Evolutionary conservation across 2,888 invertebrate genomes (phyloP).

Genomic region (Metalampra italica): DNA sequence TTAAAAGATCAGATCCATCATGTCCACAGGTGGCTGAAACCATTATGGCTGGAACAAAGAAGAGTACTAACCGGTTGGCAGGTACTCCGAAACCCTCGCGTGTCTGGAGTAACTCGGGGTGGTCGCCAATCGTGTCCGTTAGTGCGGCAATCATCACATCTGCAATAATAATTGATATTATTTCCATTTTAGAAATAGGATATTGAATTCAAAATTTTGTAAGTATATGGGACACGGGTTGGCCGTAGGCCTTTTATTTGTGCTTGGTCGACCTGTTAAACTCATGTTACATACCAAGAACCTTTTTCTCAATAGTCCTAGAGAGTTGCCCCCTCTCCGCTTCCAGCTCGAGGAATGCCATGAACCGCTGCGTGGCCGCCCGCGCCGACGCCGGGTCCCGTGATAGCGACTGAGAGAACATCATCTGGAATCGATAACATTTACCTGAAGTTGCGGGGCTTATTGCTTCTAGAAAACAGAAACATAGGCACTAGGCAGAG

Average conservation of each 20-base stretch:
- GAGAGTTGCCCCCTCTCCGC: slow-evolving; percentile 86
- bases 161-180: slow-evolving; percentile 34
- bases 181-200: not conserved
- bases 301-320: slow-evolving; percentile 85
- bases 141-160: slow-evolving; percentile 87
- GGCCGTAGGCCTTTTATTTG: too few species aligned
- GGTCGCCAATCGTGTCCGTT: slow-evolving; percentile 85
- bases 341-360: slow-evolving; percentile 85
- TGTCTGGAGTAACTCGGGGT: slow-evolving; percentile 82
- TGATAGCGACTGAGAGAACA: slow-evolving; percentile 86
- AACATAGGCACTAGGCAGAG: too few species aligned
- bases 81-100: slow-evolving; percentile 70
- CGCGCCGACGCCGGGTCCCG: slow-evolving; percentile 84
- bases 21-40: too few species aligned
- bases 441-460: too few species aligned
- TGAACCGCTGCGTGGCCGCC: slow-evolving; percentile 85
- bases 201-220: too few species aligned
- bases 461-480: too few species aligned
- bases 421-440: slow-evolving; percentile 66
- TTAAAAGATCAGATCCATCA: too few species aligned
- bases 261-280: not conserved
- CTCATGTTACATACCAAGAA: slow-evolving; percentile 77
- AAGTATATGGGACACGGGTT: too few species aligned
- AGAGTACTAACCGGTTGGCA: slow-evolving; percentile 52
- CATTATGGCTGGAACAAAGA: too few species aligned